Base-by-base conservation (phyloP, 2,113 vertebrate species). In the Chaenocephalus aceratus region DNA sequence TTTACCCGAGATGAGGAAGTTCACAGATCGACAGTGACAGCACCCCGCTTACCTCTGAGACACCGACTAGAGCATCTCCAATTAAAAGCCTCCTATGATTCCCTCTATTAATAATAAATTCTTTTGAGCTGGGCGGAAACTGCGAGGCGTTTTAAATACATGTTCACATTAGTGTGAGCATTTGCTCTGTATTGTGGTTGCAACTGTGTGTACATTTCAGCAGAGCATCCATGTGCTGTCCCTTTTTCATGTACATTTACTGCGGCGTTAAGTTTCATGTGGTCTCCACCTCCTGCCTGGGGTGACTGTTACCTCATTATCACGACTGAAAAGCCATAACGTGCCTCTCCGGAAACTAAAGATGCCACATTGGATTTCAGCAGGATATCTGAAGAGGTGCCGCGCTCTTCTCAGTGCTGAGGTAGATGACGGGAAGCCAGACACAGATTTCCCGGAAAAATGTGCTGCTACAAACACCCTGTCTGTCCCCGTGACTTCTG, bases 31-130 rank as follows among this genome's bases (percentile, higher is more conserved):
- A 81, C 90, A 88, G 81, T 94, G 92, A 94, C 94, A 94, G 93
- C 88, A 79, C 86, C 91, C 85, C 79, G 81, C 90, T 91, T 91
- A 90, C 91, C 87, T 93, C 82, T 69, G 85, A 93, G 92, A 92
- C 91, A 86, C 79, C 59, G 52, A 88, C 80, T 52, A 82, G 90
- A 91, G 77, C 87, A 73, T 91, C 91, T 93, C 92, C 93, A 94
- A 95, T 95, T 95, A 94, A 91, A 90, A 90, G 83, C 85, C 85
- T 91, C 88, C 89, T 85, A 86, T 92, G 91, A 94, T 92, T 92
- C 91, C 89, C 87, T 89, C 88, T 88, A 91, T 95, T 93, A 95
- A 94, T 95, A 95, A 95, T 94, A 92, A 90, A 95, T 94, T 89
- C 64, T 80, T 67, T 62, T 73, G 85, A 69, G 89, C 84, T 88